A percentile compares a stretch with the other conserved stretches of the same genome.
phyloP scores from a whole-genome alignment of 1,140 invertebrate genomes.

The Epicauta chinensis region DNA sequence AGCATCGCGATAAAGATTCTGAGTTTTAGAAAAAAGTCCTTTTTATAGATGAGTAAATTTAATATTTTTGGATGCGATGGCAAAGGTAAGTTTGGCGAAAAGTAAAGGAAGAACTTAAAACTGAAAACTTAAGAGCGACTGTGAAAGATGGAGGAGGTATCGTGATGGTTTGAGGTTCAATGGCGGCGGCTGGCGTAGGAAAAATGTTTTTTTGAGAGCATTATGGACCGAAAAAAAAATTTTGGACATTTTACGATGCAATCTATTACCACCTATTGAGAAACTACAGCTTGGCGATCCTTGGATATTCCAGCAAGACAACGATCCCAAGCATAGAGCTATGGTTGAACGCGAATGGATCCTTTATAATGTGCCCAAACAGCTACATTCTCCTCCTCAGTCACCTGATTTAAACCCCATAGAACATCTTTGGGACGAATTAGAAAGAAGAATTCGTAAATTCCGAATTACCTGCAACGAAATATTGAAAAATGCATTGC shows the following conservation, averaged over 20 bases:
- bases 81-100: slow-evolving; percentile 23
- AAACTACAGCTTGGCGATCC: slow-evolving; percentile 4
- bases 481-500: slow-evolving; percentile 11
- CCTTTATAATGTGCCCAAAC: neutral
- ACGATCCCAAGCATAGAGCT: neutral
- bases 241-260: slow-evolving; percentile 9
- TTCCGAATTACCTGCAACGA: slow-evolving; percentile 5
- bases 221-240: slow-evolving; percentile 24
- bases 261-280: slow-evolving; percentile 5
- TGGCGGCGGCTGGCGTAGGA: slow-evolving; percentile 23
- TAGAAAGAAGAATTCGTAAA: slow-evolving; percentile 25
- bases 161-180: slow-evolving; percentile 38
- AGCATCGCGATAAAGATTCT: slow-evolving; percentile 21
- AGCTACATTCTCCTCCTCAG: slow-evolving; percentile 30
- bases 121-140: slow-evolving; percentile 25
- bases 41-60: slow-evolving; percentile 29
- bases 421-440: slow-evolving; percentile 34
- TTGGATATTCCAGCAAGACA: slow-evolving; percentile 15
- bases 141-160: slow-evolving; percentile 33
- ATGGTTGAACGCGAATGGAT: neutral
- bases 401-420: slow-evolving; percentile 39
- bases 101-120: slow-evolving; percentile 17
- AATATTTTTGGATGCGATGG: slow-evolving; percentile 25
- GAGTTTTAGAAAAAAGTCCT: slow-evolving; percentile 26
- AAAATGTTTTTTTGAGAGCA: slow-evolving; percentile 16